Percentiles rank a stretch among this genome's conserved stretches.
These are phyloP conservation scores for Xestoiulus laeticollis DNA, from an alignment of 2,888 invertebrate species.

Conservation along the genomic window DNA sequence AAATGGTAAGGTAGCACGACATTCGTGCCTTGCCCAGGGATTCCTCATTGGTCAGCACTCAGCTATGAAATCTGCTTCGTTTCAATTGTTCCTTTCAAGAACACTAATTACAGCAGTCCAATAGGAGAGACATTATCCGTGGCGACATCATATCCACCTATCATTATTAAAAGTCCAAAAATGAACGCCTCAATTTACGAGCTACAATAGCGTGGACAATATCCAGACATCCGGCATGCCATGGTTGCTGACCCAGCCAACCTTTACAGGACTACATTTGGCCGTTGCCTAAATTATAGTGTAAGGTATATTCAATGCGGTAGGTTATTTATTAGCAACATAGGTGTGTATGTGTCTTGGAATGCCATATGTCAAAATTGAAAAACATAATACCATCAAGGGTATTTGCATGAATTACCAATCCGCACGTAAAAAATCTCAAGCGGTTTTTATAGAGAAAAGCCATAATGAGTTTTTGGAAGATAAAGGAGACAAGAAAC, in stretches of 20 bases:
- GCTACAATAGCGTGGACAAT: conserved; percentile 7
- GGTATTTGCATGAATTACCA: too few species aligned
- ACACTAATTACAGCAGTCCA: not conserved
- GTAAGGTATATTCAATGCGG: not conserved
- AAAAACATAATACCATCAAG: too few species aligned
- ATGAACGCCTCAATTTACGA: conserved; percentile 29
- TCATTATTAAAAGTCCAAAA: conserved; percentile 6
- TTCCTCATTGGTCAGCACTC: conserved; percentile 18
- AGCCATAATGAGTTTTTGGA: too few species aligned
- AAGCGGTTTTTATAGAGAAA: too few species aligned
- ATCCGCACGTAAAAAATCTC: too few species aligned
- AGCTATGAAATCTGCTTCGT: not conserved
- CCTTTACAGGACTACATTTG: not conserved
- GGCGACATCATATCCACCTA: conserved; percentile 4
- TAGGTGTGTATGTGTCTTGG: not conserved
- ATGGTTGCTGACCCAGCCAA: not conserved
- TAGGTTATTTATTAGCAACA: not conserved
- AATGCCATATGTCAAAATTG: not conserved
- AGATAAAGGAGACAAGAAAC: too few species aligned
- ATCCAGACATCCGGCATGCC: conserved; percentile 20
- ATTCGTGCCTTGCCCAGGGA: not conserved
- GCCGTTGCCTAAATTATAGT: not conserved
- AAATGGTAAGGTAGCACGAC: not conserved
- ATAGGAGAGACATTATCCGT: not conserved
- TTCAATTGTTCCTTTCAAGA: not conserved